Evolutionary conservation across 2,797 vertebrate genomes (phyloP).

Genomic region (Acanthurus leucopareius): DNA sequence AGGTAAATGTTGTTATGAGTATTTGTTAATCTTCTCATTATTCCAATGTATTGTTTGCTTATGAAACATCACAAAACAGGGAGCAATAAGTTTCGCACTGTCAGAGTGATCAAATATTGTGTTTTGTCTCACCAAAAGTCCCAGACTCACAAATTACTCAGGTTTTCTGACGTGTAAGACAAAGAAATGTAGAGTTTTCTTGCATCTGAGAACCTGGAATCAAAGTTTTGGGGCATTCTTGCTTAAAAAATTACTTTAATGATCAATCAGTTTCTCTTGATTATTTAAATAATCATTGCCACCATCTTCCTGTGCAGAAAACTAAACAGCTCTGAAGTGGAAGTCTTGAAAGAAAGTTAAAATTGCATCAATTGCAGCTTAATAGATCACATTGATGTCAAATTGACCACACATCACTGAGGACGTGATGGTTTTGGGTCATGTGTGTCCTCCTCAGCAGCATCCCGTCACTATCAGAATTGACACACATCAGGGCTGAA

Average conservation of each 20-base stretch:
- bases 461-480: conserved; percentile 40
- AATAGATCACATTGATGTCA: not conserved
- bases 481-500: conserved; percentile 50
- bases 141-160: not conserved
- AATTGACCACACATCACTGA: not conserved
- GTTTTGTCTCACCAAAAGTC: not conserved
- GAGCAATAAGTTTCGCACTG: not conserved
- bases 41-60: not conserved
- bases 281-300: not conserved
- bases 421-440: not conserved
- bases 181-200: not conserved
- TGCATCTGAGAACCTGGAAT: too few relatives aligned
- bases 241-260: too few relatives aligned
- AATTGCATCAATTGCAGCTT: not conserved
- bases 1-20: not conserved
- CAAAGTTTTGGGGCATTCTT: too few relatives aligned
- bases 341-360: not conserved
- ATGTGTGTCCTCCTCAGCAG: conserved; percentile 2
- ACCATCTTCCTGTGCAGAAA: not conserved
- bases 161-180: too few relatives aligned
- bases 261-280: not conserved
- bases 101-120: not conserved
- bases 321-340: not conserved
- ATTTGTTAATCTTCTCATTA: not conserved
- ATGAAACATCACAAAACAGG: not conserved